These are phyloP conservation scores for Labeo rohita DNA, from an alignment of 2,113 vertebrate genomes.

Conservation along the genomic window DNA sequence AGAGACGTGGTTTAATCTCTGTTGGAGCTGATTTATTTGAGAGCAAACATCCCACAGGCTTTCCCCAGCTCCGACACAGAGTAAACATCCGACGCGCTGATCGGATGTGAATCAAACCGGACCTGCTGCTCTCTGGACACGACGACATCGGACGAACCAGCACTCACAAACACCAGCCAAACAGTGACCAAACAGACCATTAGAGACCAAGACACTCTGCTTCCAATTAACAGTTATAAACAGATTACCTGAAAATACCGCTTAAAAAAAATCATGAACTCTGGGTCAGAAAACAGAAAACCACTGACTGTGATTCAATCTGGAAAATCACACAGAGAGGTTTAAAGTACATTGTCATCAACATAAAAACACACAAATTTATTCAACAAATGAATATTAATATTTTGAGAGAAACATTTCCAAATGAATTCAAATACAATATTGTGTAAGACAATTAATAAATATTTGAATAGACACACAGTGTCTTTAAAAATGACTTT, in stretches of 20 bases:
- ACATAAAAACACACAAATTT: too few relatives aligned
- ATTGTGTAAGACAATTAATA: too few relatives aligned
- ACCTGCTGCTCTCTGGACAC: conserved; percentile 54
- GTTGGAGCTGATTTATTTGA: conserved; percentile 73
- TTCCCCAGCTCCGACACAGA: conserved; percentile 49
- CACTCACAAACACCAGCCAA: neutral
- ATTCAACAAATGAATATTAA: too few relatives aligned
- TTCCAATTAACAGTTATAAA: neutral
- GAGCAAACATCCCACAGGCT: conserved; percentile 77
- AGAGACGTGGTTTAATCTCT: neutral
- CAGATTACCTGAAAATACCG: neutral
- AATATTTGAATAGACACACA: too few relatives aligned
- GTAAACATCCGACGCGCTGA: conserved; percentile 74
- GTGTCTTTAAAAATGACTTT: too few relatives aligned
- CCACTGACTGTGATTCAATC: neutral
- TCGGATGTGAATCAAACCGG: conserved; percentile 71
- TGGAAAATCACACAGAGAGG: neutral
- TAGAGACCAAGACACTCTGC: neutral
- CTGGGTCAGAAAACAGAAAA: neutral
- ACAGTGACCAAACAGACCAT: conserved; percentile 19
- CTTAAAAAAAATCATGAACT: neutral
- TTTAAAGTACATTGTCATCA: neutral
- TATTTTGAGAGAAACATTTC: too few relatives aligned
- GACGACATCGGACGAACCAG: neutral
- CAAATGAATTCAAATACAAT: too few relatives aligned